Evolutionary conservation across 2,113 vertebrate genomes (phyloP).

Genomic region (Thymallus thymallus): DNA sequence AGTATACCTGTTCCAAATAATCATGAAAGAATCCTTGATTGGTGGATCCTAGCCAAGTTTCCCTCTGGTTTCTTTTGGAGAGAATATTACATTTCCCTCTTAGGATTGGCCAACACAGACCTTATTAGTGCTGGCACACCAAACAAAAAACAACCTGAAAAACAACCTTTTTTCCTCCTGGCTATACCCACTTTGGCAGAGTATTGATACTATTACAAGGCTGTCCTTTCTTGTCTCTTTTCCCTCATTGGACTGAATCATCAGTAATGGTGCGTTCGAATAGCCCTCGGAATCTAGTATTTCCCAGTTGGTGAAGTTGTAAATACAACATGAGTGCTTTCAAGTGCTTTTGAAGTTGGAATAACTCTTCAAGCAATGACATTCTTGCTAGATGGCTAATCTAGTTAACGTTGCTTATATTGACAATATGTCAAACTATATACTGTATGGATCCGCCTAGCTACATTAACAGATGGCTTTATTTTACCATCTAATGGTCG

Average conservation of each 20-base stretch:
- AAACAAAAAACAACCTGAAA: slow-evolving; percentile 31
- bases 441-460: no score
- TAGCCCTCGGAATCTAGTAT: no score
- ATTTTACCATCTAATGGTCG: no score
- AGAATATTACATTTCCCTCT: slow-evolving; percentile 31
- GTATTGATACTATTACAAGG: neutral
- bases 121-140: slow-evolving; percentile 33
- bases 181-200: slow-evolving; percentile 20
- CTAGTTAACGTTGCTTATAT: no score
- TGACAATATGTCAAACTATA: no score
- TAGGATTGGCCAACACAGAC: slow-evolving; percentile 34
- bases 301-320: no score
- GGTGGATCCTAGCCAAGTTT: slow-evolving; percentile 54
- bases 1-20: slow-evolving; percentile 44
- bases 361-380: no score
- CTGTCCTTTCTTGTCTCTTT: slow-evolving; percentile 42
- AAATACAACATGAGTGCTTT: no score
- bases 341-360: no score
- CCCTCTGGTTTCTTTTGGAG: slow-evolving; percentile 29
- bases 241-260: slow-evolving; percentile 14
- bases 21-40: slow-evolving; percentile 43
- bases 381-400: no score
- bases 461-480: no score
- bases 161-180: slow-evolving; percentile 21
- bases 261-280: neutral